phyloP scores from a whole-genome alignment of 2,113 vertebrate species.

The Leucosticte australis region DNA sequence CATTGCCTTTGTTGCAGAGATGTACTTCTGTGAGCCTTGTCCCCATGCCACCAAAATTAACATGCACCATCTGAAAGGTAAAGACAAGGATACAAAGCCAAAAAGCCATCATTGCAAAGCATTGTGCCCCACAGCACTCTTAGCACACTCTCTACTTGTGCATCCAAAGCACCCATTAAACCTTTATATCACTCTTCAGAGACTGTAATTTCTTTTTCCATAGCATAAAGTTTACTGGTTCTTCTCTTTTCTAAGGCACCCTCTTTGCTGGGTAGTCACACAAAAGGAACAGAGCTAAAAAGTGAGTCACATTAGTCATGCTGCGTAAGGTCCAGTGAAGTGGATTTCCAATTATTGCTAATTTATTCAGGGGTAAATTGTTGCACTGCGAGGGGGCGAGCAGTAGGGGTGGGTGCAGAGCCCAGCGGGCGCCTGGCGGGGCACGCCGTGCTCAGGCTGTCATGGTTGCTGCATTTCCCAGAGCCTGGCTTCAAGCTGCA shows the following conservation, averaged over 20 bases:
- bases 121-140: slow-evolving; percentile 13
- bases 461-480: neutral
- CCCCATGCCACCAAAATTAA: slow-evolving; percentile 21
- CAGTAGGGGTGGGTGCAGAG: slow-evolving; percentile 54
- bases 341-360: slow-evolving; percentile 67
- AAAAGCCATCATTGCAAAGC: slow-evolving; percentile 14
- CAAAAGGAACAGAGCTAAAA: slow-evolving; percentile 62
- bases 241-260: slow-evolving; percentile 46
- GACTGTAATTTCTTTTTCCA: slow-evolving; percentile 63
- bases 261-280: slow-evolving; percentile 30
- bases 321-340: slow-evolving; percentile 65
- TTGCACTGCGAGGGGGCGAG: slow-evolving; percentile 42
- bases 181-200: slow-evolving; percentile 57
- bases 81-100: slow-evolving; percentile 26
- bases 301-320: slow-evolving; percentile 65
- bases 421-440: neutral
- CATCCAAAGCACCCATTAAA: slow-evolving; percentile 51
- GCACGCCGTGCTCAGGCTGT: neutral
- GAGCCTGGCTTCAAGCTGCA: neutral
- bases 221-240: slow-evolving; percentile 64
- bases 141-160: slow-evolving; percentile 26
- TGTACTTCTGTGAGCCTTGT: slow-evolving; percentile 7
- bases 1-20: neutral
- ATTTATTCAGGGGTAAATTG: slow-evolving; percentile 66
- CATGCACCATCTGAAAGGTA: slow-evolving; percentile 10